phyloP scores from a whole-genome alignment of 2,797 vertebrate genomes.

The Leucoraja ocellata region DNA sequence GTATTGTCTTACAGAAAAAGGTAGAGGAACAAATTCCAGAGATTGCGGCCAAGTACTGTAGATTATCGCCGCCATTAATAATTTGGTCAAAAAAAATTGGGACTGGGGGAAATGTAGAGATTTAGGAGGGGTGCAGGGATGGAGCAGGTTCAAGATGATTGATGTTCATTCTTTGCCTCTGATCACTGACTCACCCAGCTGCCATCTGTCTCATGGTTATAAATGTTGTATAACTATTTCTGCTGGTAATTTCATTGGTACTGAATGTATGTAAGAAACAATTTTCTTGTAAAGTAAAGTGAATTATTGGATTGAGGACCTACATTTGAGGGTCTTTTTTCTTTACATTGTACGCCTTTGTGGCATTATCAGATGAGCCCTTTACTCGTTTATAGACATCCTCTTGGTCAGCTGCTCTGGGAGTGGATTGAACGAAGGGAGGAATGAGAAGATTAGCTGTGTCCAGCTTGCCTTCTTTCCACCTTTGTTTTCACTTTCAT shows the following conservation, averaged over 20 bases:
- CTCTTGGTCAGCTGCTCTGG: neutral
- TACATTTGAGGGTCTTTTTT: neutral
- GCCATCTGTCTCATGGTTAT: neutral
- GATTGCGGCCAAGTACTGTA: neutral
- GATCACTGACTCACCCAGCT: constrained; percentile 1
- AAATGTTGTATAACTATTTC: neutral
- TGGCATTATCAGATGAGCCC: neutral
- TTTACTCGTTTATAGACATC: neutral
- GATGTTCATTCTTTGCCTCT: constrained; percentile 6
- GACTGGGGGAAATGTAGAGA: neutral
- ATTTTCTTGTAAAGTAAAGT: neutral
- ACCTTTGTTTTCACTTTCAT: neutral
- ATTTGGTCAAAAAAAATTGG: neutral
- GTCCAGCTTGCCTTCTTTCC: neutral
- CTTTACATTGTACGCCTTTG: neutral
- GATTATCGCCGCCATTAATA: neutral
- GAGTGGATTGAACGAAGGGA: neutral
- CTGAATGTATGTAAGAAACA: neutral
- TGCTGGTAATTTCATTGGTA: neutral
- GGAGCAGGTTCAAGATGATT: neutral
- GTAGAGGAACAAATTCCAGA: neutral
- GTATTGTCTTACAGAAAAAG: neutral
- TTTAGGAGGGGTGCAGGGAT: neutral
- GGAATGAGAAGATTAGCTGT: neutral
- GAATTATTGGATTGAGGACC: neutral